phyloP scores from a whole-genome alignment of 2,113 vertebrate genomes.

The Pycnonotus jocosus region DNA sequence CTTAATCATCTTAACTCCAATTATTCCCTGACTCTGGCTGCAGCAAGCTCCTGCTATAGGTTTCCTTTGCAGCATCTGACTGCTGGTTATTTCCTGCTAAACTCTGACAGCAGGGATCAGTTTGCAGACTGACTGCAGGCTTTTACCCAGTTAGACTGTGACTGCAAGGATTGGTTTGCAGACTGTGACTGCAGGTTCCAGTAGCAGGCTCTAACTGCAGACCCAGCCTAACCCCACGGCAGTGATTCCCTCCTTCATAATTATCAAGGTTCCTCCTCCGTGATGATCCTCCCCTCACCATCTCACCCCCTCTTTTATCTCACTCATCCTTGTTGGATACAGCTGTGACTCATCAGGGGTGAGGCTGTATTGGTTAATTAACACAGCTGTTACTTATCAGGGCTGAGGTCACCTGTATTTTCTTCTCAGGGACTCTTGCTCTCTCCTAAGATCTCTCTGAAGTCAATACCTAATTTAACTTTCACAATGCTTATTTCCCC shows the following conservation, averaged over 20 bases:
- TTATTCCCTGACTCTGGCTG: neutral
- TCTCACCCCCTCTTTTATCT: neutral
- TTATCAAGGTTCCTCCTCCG: neutral
- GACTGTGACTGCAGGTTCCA: neutral
- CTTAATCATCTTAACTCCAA: neutral
- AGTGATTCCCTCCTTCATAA: too few species aligned
- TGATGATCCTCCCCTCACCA: neutral
- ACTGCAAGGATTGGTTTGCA: too few species aligned
- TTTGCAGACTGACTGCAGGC: too few species aligned
- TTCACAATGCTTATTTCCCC: neutral
- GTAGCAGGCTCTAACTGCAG: neutral
- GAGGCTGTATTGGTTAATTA: neutral
- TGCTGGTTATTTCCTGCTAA: too few species aligned
- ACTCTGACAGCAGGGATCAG: too few species aligned
- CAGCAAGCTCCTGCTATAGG: neutral
- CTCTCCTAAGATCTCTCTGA: neutral
- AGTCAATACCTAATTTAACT: constrained; percentile 39
- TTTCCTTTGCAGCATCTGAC: neutral
- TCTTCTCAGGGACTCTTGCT: neutral
- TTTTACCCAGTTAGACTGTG: too few species aligned
- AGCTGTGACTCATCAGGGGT: neutral
- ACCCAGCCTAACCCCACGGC: neutral
- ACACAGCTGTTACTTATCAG: neutral
- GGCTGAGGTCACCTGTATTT: neutral
- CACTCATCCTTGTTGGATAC: neutral